phyloP scores from a whole-genome alignment of 2,888 invertebrate species.

The Orthonevra nobilis region DNA sequence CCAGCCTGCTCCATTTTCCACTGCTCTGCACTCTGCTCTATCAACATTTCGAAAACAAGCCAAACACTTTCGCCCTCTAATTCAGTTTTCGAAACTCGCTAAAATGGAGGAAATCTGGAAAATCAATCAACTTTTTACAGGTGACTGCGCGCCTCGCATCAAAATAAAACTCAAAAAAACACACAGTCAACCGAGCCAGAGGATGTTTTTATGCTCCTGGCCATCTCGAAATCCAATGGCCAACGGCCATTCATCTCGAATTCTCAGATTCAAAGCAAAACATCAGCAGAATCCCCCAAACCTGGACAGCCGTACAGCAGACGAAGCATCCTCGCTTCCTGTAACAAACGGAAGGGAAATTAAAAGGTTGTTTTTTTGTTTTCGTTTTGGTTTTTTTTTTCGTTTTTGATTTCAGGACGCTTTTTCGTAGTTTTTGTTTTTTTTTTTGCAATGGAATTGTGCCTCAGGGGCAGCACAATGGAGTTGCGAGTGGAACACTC shows the following conservation, averaged over 20 bases:
- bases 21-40: no score
- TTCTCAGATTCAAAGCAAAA: slow-evolving; percentile 50
- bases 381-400: slow-evolving; percentile 34
- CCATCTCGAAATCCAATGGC: slow-evolving; percentile 37
- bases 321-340: slow-evolving; percentile 47
- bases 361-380: slow-evolving; percentile 58
- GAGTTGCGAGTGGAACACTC: slow-evolving; percentile 24
- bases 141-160: slow-evolving; percentile 21
- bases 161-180: slow-evolving; percentile 43
- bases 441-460: slow-evolving; percentile 34
- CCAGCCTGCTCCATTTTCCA: no score
- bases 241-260: slow-evolving; percentile 56
- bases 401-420: no score
- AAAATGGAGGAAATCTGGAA: slow-evolving; percentile 26
- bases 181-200: slow-evolving; percentile 45
- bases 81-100: slow-evolving; percentile 18
- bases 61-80: slow-evolving; percentile 31
- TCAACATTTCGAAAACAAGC: slow-evolving; percentile 1
- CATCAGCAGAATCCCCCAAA: not conserved
- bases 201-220: slow-evolving; percentile 39
- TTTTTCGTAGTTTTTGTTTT: no score
- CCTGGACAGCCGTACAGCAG: not conserved
- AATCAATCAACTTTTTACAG: slow-evolving; percentile 62
- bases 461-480: slow-evolving; percentile 52
- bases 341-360: slow-evolving; percentile 67